Evolutionary conservation across 2,113 vertebrate species (phyloP).

Genomic region (Oenanthe oenanthe): DNA sequence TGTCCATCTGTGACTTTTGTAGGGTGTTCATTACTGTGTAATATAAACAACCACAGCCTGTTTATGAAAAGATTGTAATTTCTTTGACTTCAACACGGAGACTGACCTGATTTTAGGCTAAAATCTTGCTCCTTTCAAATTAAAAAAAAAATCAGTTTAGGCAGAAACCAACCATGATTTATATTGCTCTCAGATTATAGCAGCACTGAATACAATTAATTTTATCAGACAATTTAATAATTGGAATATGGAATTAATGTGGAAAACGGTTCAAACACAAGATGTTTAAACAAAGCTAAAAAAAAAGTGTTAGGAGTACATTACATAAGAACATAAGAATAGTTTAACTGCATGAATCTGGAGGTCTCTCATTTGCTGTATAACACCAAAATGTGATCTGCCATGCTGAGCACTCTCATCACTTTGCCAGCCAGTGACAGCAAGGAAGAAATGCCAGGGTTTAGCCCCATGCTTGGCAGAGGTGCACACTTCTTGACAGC

Average conservation of each 20-base stretch:
- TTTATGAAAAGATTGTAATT: neutral
- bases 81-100: neutral
- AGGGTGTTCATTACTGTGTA: fast-evolving
- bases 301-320: neutral
- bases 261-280: neutral
- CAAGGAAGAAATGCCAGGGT: neutral
- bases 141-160: neutral
- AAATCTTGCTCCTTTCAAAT: neutral
- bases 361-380: neutral
- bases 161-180: neutral
- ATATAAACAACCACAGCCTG: neutral
- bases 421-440: neutral
- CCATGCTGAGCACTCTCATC: neutral
- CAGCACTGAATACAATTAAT: neutral
- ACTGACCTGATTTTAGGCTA: neutral
- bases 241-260: neutral
- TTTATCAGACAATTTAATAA: neutral
- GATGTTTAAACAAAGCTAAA: neutral
- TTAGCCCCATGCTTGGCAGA: fast-evolving
- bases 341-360: neutral
- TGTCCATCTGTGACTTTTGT: neutral
- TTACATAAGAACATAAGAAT: neutral
- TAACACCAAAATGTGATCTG: neutral
- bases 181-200: neutral
- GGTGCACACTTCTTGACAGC: fast-evolving